Conservation (phyloP, 2,113 vertebrate species). For the Tyrannus savana region DNA sequence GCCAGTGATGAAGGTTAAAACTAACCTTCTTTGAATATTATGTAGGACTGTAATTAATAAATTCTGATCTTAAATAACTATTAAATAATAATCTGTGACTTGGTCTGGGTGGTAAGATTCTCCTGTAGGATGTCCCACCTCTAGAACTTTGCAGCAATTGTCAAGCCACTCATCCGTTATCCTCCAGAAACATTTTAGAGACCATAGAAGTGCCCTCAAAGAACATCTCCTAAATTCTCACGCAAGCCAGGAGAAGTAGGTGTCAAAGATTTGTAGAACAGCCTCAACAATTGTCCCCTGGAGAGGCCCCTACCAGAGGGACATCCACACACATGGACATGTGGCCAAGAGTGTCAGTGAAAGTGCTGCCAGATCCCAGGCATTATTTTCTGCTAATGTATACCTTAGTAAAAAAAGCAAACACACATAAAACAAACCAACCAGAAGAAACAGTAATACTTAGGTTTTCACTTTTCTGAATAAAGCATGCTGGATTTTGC, state of each 20-base stretch:
- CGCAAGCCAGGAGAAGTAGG: neutral
- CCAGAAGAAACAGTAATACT: neutral
- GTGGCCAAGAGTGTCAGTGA: neutral
- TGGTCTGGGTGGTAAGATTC: neutral
- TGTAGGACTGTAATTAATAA: neutral
- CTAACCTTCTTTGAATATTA: neutral
- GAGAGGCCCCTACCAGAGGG: neutral
- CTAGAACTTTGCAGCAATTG: neutral
- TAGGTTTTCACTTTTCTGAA: neutral
- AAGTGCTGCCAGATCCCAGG: neutral
- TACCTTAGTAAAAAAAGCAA: neutral
- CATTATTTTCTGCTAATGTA: neutral
- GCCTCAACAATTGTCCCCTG: neutral
- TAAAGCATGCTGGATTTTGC: neutral
- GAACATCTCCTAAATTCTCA: neutral
- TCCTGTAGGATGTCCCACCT: neutral
- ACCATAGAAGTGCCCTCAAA: neutral
- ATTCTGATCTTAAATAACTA: neutral
- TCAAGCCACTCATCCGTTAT: neutral
- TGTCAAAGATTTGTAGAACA: neutral
- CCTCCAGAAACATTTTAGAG: neutral
- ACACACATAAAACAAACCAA: neutral
- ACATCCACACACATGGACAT: accelerated
- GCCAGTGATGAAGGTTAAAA: neutral
- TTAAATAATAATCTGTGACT: neutral